These are phyloP conservation scores for Okamejei kenojei DNA, from an alignment of 2,797 vertebrate genomes.

Conservation along the genomic window DNA sequence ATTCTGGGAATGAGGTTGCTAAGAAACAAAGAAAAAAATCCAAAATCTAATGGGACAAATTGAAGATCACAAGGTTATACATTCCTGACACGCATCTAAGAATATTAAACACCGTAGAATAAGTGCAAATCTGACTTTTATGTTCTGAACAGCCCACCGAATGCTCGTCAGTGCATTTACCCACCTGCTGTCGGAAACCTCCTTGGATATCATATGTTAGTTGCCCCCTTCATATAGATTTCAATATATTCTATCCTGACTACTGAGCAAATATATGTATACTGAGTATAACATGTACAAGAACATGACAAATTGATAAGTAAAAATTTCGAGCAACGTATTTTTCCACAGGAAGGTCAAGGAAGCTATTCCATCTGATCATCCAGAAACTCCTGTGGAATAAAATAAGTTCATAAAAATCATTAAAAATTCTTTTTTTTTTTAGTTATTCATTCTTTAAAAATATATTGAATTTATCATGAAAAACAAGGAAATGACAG, in stretches of 20 bases:
- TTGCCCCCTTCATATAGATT: background rate
- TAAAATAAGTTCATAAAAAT: background rate
- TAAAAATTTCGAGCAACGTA: background rate
- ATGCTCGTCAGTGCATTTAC: background rate
- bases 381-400: constrained; percentile 16
- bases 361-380: background rate
- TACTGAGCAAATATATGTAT: background rate
- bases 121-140: background rate
- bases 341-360: background rate
- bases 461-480: too few relatives aligned
- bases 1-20: too few relatives aligned
- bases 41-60: too few relatives aligned
- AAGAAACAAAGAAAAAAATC: too few relatives aligned
- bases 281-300: background rate
- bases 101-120: background rate
- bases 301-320: background rate
- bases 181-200: background rate
- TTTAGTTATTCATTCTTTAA: background rate
- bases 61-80: too few relatives aligned
- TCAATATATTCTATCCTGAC: background rate
- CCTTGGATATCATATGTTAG: background rate
- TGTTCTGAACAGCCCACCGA: background rate
- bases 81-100: background rate
- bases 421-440: background rate
- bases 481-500: too few relatives aligned